Evolutionary conservation across 1,140 invertebrate genomes (phyloP), one percentile per base, ranked within the genome.

Genomic region (Nasonia vitripennis): DNA sequence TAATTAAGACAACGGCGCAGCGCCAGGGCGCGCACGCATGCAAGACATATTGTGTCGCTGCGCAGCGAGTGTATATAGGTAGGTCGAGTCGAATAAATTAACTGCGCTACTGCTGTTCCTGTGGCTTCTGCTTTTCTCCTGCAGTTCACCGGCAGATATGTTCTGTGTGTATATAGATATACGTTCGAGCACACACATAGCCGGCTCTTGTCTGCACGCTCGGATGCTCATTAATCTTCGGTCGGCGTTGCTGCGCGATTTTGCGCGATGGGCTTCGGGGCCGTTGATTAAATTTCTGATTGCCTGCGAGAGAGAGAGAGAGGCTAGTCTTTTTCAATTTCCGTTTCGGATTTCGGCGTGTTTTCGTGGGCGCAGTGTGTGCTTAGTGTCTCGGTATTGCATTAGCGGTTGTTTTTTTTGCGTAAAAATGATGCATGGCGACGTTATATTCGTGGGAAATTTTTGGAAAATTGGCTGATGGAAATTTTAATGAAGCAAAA

Each of bases 261-360:
- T 78, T 83, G 27, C 45, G 80, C 45, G 68, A 48, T n/a, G n/a
- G n/a, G 41, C 48, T 68, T 27, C 12, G 12, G 27, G 62, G 68
- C 4, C 48, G 71, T 81, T 85, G 84, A 85, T 85, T 85, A 85
- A 85, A 85, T 85, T 80, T 85, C 84, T 75, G 78, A 85, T 85
- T 85, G 84, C 27, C 77, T 51, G 62, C 62, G 51, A 27, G 23
- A 27, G 3, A 55, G 23, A 27, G 27, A 27, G 27, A 27, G 27
- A 27, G 1, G 41, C 41, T 45, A 45, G 48, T 62, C 51, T 55
- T 78, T 78, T 48, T 78, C 77, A 78, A 55, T 78, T 78, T 80
- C 55, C 78, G 55, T 41, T 45, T 68, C 14, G 23, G n/a, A 34
- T 78, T 48, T 73, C 27, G 10, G 37, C n/a, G 11, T 10, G 62